These are phyloP conservation scores for Piaya cayana DNA, from an alignment of 2,113 vertebrate genomes.

Conservation along the genomic window DNA sequence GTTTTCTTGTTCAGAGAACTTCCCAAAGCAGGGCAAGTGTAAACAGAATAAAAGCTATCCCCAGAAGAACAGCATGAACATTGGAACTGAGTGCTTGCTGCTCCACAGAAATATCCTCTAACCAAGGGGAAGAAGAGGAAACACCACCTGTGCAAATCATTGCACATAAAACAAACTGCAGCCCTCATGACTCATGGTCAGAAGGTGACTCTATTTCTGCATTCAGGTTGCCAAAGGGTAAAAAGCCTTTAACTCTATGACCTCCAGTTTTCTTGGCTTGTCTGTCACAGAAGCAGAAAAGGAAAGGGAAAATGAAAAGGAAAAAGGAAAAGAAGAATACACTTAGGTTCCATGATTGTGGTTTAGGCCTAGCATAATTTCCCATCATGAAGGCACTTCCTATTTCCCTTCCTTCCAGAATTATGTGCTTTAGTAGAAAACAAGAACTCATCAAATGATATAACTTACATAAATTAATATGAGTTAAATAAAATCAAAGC, in stretches of 20 bases:
- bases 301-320: background rate
- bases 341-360: background rate
- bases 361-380: background rate
- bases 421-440: background rate
- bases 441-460: background rate
- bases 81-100: fast-evolving
- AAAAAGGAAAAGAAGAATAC: background rate
- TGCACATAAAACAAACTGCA: background rate
- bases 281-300: background rate
- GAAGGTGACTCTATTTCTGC: background rate
- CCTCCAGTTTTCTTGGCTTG: background rate
- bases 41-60: background rate
- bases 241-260: background rate
- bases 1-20: background rate
- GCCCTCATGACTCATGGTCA: background rate
- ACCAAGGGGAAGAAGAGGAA: background rate
- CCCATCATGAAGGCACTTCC: background rate
- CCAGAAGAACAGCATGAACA: background rate
- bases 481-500: background rate
- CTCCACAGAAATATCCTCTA: background rate
- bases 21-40: background rate
- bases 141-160: background rate
- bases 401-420: background rate
- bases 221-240: background rate
- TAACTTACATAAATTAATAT: background rate